These are phyloP conservation scores for Zosterops japonicus DNA, from an alignment of 2,113 vertebrate genomes.

Conservation along the genomic window DNA sequence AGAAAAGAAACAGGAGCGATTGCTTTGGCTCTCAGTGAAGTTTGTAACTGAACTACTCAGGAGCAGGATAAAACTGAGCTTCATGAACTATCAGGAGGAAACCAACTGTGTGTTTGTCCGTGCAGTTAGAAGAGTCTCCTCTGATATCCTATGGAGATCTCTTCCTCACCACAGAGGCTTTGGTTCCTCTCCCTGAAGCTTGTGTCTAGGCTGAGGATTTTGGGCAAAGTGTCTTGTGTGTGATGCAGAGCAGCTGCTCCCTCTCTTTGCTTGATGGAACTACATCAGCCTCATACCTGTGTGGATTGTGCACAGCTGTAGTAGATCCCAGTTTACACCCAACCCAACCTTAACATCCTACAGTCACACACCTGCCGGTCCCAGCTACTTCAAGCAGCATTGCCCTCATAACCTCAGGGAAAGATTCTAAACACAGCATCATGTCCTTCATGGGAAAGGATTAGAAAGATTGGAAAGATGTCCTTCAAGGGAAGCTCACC, in stretches of 20 bases:
- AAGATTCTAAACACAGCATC: neutral
- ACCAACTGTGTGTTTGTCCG: neutral
- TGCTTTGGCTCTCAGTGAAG: neutral
- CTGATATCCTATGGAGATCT: neutral
- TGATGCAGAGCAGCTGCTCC: neutral
- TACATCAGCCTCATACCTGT: neutral
- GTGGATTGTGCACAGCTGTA: neutral
- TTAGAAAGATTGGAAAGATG: neutral
- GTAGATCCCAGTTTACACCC: neutral
- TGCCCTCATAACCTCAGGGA: neutral
- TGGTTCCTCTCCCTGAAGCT: neutral
- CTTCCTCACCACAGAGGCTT: neutral
- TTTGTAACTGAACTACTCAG: neutral
- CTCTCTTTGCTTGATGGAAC: neutral
- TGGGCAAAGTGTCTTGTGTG: neutral
- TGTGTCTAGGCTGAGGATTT: fast-evolving
- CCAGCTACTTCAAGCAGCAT: neutral
- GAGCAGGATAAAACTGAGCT: neutral
- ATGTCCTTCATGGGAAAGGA: too few species aligned
- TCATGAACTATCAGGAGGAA: neutral
- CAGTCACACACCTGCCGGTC: neutral
- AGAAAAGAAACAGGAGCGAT: neutral
- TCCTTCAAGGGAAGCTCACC: neutral
- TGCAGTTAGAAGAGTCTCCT: neutral
- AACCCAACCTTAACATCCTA: neutral